These are phyloP conservation scores for Sphyrna mokarran DNA, from an alignment of 2,113 vertebrate genomes.

Conservation along the genomic window DNA sequence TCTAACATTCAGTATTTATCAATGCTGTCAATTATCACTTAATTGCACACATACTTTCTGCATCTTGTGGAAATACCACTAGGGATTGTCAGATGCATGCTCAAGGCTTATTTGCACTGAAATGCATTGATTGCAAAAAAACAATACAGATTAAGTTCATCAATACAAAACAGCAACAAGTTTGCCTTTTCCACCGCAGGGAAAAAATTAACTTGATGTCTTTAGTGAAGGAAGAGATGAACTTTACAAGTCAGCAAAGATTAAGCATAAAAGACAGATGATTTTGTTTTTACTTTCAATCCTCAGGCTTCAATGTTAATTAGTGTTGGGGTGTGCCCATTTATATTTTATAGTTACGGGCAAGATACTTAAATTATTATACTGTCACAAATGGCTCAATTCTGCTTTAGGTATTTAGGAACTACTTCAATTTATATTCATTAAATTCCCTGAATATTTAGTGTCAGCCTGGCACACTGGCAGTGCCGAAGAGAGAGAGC, in stretches of 20 bases:
- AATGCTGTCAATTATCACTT: background rate
- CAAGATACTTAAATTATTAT: background rate
- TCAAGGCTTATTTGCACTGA: conserved; percentile 6
- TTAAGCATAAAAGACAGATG: background rate
- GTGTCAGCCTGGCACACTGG: background rate
- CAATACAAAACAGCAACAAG: conserved; percentile 7
- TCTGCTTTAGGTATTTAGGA: background rate
- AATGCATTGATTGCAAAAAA: background rate
- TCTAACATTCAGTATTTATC: background rate
- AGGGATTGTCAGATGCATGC: background rate
- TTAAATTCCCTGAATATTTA: background rate
- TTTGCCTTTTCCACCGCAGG: background rate
- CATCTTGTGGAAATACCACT: background rate
- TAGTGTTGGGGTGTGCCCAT: background rate
- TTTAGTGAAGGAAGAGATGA: background rate
- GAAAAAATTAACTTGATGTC: background rate
- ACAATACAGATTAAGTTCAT: background rate
- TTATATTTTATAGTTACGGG: background rate
- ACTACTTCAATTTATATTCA: background rate
- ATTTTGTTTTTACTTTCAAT: background rate
- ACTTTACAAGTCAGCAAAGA: background rate
- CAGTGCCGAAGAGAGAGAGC: too few species aligned
- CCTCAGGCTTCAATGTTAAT: background rate
- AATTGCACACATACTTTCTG: background rate
- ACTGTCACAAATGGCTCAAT: background rate